phyloP scores from a whole-genome alignment of 1,140 invertebrate species.

The Mylabris phalerata region DNA sequence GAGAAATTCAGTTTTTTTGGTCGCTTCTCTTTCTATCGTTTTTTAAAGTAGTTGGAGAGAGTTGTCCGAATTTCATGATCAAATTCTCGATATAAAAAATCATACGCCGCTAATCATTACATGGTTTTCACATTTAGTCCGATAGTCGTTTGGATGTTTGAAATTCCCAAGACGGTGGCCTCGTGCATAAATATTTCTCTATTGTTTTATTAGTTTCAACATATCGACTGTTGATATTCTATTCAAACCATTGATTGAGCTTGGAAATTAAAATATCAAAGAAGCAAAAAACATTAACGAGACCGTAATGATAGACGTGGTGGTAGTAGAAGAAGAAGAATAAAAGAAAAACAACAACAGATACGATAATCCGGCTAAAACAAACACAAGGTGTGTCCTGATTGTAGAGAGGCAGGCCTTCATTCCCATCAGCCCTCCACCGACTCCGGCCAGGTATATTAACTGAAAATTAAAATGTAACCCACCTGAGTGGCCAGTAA shows the following conservation, averaged over 20 bases:
- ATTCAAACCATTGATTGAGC: no score
- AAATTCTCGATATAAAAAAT: no score
- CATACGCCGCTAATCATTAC: slow-evolving; percentile 13
- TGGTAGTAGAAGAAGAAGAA: no score
- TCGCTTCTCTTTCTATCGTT: no score
- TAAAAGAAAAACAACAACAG: no score
- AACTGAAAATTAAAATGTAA: slow-evolving; percentile 28
- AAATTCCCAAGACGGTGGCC: slow-evolving; percentile 7
- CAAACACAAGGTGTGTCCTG: slow-evolving; percentile 24
- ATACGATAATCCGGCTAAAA: slow-evolving; percentile 10
- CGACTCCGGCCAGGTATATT: slow-evolving; percentile 17
- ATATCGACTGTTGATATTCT: background rate
- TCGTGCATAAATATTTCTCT: slow-evolving; percentile 9
- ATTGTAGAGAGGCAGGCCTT: background rate
- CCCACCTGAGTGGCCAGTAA: slow-evolving; percentile 25
- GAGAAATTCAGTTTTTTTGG: no score
- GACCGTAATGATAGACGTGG: no score
- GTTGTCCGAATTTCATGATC: no score
- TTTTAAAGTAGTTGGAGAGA: no score
- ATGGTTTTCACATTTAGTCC: slow-evolving; percentile 16
- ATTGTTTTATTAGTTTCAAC: slow-evolving; percentile 9
- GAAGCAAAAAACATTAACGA: no score
- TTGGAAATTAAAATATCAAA: no score
- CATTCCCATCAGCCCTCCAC: no score
- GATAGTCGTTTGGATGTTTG: slow-evolving; percentile 11